These are phyloP conservation scores for Monodelphis domestica DNA, from an alignment of 2,797 vertebrate genomes.

Conservation along the genomic window DNA sequence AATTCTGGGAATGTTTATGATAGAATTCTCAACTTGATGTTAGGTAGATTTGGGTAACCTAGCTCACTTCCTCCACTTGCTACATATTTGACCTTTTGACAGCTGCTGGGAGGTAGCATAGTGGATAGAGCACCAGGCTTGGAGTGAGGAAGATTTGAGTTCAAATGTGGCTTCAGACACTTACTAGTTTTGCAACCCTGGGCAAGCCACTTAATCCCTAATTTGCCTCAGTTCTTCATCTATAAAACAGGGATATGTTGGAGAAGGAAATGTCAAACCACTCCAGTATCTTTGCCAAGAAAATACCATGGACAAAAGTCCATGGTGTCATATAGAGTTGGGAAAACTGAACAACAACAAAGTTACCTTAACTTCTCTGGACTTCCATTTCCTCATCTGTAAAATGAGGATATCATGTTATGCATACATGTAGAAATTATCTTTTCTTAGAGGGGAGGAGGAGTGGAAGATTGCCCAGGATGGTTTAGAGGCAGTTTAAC, in stretches of 20 bases:
- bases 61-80: background rate
- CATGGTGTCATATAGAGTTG: background rate
- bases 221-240: constrained; percentile 14
- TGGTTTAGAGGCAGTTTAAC: background rate
- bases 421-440: background rate
- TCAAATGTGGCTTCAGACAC: background rate
- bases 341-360: background rate
- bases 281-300: background rate
- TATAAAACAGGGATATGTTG: background rate
- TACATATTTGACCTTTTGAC: background rate
- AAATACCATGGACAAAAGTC: background rate
- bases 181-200: background rate
- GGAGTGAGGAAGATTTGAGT: background rate
- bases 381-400: constrained; percentile 15
- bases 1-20: background rate
- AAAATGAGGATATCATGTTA: background rate
- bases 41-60: background rate
- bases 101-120: background rate
- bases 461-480: background rate
- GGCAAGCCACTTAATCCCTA: constrained; percentile 7
- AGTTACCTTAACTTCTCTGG: constrained; percentile 25
- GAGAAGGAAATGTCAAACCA: background rate
- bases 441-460: background rate
- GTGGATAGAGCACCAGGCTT: background rate
- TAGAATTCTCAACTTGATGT: background rate